Evolutionary conservation across 2,113 vertebrate genomes (phyloP), one percentile per base, ranked within the genome.

Genomic region (Prionailurus bengalensis): DNA sequence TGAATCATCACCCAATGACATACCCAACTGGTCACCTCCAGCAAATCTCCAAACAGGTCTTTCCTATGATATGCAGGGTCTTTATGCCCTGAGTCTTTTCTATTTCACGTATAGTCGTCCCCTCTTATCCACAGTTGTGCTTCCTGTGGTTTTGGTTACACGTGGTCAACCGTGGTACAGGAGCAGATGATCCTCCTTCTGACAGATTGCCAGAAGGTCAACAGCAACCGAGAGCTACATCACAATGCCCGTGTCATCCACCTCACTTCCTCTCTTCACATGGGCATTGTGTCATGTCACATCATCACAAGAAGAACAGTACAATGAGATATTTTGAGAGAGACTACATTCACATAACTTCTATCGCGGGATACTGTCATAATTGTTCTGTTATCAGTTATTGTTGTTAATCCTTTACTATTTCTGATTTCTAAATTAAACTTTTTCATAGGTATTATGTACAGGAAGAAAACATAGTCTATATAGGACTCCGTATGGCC

Each of bases 1-100:
- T 95, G 89, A 96, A 2, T 94, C 96, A 97, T 84, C 27, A 39
- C 65, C 15, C 31, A 92, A 36, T 89, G 92, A 97, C 89, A 92
- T 15, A 55, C 55, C 65, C 84, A 85, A 8, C 4, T 66, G 33
- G 89, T 73, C 70, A 94, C 58, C 73, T 82, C 36, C 70, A 79
- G 63, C 81, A 94, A 70, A 78, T 90, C 58, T 86, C 82, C 53
- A 91, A 66, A 39, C 48, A 85, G 76, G 42, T 29, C n/a, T 86
- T 80, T n/a, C 65, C 53, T 95, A 33, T 16, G 3, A 1, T 33
- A 21, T 19, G 6, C 29, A 86, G 4, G 9, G 71, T 68, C 39
- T 85, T 45, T 15, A 65, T 11, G 9, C 16, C 9, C 16, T 29
- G 55, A 45, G 53, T 78, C 29, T 95, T 78, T 91, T 78, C 7